Evolutionary conservation across 2,113 vertebrate species (phyloP), one percentile per base, ranked within the genome.

Genomic region (Poicephalus meyeri): DNA sequence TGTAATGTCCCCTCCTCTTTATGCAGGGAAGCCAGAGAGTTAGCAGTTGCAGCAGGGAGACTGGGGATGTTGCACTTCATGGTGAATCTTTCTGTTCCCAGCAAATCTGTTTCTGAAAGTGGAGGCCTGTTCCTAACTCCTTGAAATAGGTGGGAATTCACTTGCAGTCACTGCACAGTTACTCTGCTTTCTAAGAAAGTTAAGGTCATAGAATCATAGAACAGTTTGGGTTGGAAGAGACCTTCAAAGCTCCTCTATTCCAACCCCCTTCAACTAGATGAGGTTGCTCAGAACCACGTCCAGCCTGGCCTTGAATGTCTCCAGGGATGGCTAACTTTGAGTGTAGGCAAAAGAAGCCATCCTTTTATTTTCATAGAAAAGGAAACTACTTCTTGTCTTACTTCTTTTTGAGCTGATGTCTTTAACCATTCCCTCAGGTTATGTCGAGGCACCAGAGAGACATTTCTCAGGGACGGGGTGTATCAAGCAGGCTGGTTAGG

Each of bases 381-480:
- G 21, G 72, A 88, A 58, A 37, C 18, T 50, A 2, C 25, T 50
- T 49, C 24, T 44, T 47, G 20, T 63, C 16, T 37, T 42, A 16
- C 26, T 33, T 73, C 46, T 11, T 55, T 65, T 63, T 58, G 49
- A 65, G 49, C 21, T 60, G 6, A 15, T 42, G 29, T 8, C 31
- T 88, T 56, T 50, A 83, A 33, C 25, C 5, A 11, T 78, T 78
- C 41, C n/a, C 47, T 83, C 31, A 6, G 46, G 23, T 49, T 74
- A 6, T 19, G 29, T 18, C 74, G 31, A 25, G 31, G 37, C 3
- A 41, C 37, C 13, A 11, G 69, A 14, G 37, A n/a, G 37, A 11
- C 1, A 5, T 68, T 63, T 68, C 66, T 42, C 18, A 11, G 39
- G 44, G 50, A 15, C 1, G 7, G 13, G n/a, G 37, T 0, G 0